Base-by-base conservation (phyloP, 2,797 vertebrate genomes). In the Phataginus tricuspis region DNA sequence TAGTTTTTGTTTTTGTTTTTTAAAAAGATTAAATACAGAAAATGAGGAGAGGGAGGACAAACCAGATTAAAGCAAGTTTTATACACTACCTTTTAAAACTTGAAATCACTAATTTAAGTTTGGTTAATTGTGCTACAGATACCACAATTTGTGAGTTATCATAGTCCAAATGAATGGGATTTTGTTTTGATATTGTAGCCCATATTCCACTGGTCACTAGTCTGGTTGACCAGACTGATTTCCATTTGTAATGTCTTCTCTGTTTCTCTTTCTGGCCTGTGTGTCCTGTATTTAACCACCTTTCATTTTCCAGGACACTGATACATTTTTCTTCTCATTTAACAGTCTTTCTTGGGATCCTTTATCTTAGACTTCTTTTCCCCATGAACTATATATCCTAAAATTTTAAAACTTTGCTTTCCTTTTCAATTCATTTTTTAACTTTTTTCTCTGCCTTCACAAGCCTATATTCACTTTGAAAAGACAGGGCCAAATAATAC, bases 341-440 rank as follows among this genome's bases (percentile, higher is more conserved):
- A 74, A 86, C 53, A 31, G 53, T 42, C 21, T 37, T 37, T 37
- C 37, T 68, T 84, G 34, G 34, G 61, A 61, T 91, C 31, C 12
- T 61, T 71, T 83, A 57, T 49, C 39, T 69, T 49, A 79, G 80
- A 53, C 34, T 37, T 49, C 57, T 80, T 53, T 27, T 45, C 29
- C 21, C 21, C 53, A 5, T 68, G 18, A 90, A 42, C 31, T 31
- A 11, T 74, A 93, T 82, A 93, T 82, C 34, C 66, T 86, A 66
- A 93, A 66, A 68, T 34, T 69, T 85, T 29, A 18, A 37, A 91
- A 64, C 34, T 90, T 71, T 69, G 12, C 55, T 63, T 87, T 82
- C 55, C 27, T 91, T 87, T 91, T 78, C 69, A 4, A 31, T 74
- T 96, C 29, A 78, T 84, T 71, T 84, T 89, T 86, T 19, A 74